Base-by-base conservation (phyloP, 2,113 vertebrate genomes). In the Felis catus region DNA sequence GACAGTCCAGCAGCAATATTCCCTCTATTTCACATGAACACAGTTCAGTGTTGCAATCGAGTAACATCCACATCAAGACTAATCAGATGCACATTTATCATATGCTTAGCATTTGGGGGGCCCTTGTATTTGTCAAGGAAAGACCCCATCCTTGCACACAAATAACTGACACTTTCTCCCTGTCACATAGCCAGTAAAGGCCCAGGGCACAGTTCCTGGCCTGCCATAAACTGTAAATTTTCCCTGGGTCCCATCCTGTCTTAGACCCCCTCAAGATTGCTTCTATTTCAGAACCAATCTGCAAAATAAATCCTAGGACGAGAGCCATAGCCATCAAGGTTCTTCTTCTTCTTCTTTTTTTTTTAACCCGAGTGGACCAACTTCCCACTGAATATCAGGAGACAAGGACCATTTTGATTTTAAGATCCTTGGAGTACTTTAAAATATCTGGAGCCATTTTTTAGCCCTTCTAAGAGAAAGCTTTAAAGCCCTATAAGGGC, bases 61-160 rank as follows among this genome's bases (percentile, higher is more conserved):
- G 15, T 89, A 96, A 63, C 36, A 79, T 53, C 31, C 92, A 70
- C 33, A 92, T 86, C 21, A 71, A 94, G 70, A 71, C 76, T 96
- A 91, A 82, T 89, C 53, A 78, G 33, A 96, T 82, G 91, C 48
- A 87, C 81, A 95, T 84, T 84, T 94, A 97, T 85, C 51, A 91
- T 51, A 94, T 66, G 66, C 25, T 87, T 84, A 70, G 53, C 61
- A 94, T 51, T 81, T 95, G 86, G 23, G 39, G 16, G 53, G 33
- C 3, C 29, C 41, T 53, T 91, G 65, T 41, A 73, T 89, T 95
- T 96, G 51, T 89, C 73, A 95, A 92, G 14, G 23, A 18, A 97
- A 73, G 33, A 29, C 23, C 93, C 65, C 58, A 94, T 70, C 48
- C 2, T 84, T 48, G 18, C 11, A 92, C 5, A 90, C 55, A 91